Conservation (phyloP, 2,888 invertebrate species). For the Rhorus exstirpatorius region DNA sequence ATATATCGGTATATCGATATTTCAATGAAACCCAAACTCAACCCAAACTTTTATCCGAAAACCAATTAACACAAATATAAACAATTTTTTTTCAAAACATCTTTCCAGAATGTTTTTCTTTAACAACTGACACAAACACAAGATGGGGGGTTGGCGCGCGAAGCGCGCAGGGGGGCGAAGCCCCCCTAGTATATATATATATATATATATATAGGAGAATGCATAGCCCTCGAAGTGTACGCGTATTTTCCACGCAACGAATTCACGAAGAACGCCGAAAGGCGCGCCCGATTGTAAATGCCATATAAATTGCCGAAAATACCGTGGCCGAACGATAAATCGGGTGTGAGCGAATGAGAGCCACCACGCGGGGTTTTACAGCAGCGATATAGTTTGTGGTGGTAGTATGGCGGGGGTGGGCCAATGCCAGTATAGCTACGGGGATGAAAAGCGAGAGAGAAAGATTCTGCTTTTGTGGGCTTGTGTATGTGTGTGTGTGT, state of each 20-base stretch:
- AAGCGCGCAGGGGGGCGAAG: too few species aligned
- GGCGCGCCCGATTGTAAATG: constrained; percentile 58
- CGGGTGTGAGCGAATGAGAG: constrained; percentile 40
- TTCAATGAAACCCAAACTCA: too few species aligned
- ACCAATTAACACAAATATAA: too few species aligned
- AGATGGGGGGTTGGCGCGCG: too few species aligned
- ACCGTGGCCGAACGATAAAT: constrained; percentile 66
- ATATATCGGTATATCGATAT: too few species aligned
- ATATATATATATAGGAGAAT: too few species aligned
- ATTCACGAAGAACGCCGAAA: constrained; percentile 14
- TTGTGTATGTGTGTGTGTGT: constrained; percentile 1
- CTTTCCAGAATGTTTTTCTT: too few species aligned
- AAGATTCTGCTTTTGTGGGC: constrained; percentile 16
- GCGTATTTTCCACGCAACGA: constrained; percentile 52
- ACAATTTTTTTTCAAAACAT: too few species aligned
- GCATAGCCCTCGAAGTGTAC: constrained; percentile 8
- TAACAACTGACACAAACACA: too few species aligned
- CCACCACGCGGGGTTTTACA: neutral
- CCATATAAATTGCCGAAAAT: constrained; percentile 71
- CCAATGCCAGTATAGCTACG: constrained; percentile 10
- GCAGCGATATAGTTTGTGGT: constrained; percentile 3
- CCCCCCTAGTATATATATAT: neutral
- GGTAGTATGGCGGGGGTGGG: constrained; percentile 47
- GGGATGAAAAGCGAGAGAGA: constrained; percentile 54
- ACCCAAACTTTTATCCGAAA: too few species aligned